Percentiles rank a stretch among this genome's conserved stretches.
Conservation (phyloP, 2,113 vertebrate species). For the Herpetotheres cachinnans region DNA sequence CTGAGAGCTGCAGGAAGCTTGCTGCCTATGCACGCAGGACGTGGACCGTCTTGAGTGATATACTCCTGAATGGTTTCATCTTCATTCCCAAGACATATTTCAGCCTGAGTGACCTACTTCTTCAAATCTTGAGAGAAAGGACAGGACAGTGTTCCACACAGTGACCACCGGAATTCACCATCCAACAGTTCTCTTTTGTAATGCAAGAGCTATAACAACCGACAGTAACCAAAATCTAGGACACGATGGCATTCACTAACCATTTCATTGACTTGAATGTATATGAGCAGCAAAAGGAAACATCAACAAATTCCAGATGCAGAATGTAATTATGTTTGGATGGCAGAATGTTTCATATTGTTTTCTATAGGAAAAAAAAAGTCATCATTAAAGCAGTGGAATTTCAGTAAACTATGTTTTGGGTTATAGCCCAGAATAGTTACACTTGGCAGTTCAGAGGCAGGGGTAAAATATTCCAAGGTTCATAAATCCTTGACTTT, state of each 20-base stretch:
- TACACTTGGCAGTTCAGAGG: slow-evolving; percentile 65
- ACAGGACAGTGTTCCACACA: neutral
- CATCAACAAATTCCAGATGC: slow-evolving; percentile 65
- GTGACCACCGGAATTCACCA: neutral
- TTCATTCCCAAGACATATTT: neutral
- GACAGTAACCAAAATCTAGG: neutral
- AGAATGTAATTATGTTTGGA: slow-evolving; percentile 59
- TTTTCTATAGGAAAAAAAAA: slow-evolving; percentile 62
- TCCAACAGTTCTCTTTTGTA: neutral
- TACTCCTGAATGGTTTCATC: neutral
- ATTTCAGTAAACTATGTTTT: slow-evolving; percentile 69
- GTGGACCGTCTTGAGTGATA: rapidly evolving
- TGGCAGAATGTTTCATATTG: slow-evolving; percentile 65
- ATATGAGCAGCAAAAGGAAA: slow-evolving; percentile 51
- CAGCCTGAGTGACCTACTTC: neutral
- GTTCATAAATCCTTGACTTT: slow-evolving; percentile 65
- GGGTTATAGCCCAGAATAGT: slow-evolving; percentile 65
- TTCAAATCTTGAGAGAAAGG: neutral
- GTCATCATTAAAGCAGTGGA: slow-evolving; percentile 61
- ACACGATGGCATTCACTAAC: neutral
- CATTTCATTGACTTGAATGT: neutral
- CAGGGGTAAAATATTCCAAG: slow-evolving; percentile 66
- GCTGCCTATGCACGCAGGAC: neutral
- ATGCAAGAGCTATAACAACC: neutral
- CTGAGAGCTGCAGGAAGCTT: neutral